Base-by-base conservation (phyloP, 1,140 invertebrate genomes). In the Zaprionus inermis region DNA sequence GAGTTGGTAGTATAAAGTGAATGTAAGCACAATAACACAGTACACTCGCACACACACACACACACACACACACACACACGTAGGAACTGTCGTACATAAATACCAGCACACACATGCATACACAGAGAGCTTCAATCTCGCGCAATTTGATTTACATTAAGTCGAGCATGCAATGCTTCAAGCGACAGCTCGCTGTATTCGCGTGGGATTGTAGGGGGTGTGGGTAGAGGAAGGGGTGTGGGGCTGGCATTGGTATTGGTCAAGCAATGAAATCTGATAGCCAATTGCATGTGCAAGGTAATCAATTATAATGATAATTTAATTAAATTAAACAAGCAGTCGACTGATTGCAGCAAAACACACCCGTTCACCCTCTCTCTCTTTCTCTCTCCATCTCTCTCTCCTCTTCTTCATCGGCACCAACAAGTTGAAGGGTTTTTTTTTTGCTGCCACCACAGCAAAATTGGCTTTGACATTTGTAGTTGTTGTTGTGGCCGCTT, bases 261-360 rank as follows among this genome's bases (percentile, higher is more conserved):
- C 16, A 36, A 18, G 34, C 32, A 58, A 14, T 14, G 30, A 9
- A 46, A 24, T 5, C 22, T 24, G 36, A 59, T 61, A 11, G 28
- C 1, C 59, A 68, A 75, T 52, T 72, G 52, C 46, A 65, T 54
- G 64, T 73, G 28, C 55, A 41, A 60, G 66, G 79, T 72, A 83
- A 86, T 86, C 83, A 83, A 88, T 86, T 86, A 78, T 72, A 80
- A 72, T 83, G 79, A 65, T 77, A 69, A 74, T 88, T 86, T 79
- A 88, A 88, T 86, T 86, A 79, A 75, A 75, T 74, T 72, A 65
- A 72, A 74, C 77, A 79, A 88, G 88, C 72, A 79, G 54, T 41
- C 24, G 54, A 54, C 60, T 71, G 60, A 79, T 79, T 76, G 55
- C 65, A 69, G 46, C 18, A 20, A n/a, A 57, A 14, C 1, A 32